Evolutionary conservation across 2,888 invertebrate species (phyloP).

Genomic region (Lasius platythorax): DNA sequence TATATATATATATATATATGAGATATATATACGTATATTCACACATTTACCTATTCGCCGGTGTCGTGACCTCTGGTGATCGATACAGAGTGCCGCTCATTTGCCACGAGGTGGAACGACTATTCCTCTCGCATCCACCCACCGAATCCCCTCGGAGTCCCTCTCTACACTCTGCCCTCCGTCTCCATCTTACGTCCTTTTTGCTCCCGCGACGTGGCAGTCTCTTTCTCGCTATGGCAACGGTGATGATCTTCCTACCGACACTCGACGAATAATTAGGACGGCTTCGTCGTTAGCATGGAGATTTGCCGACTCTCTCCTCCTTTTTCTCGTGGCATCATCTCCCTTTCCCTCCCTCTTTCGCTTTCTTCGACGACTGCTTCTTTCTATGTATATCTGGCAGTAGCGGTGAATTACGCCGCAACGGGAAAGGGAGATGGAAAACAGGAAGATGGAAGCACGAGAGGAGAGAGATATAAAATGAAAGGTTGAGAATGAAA

Average conservation of each 20-base stretch:
- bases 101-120: conserved; percentile 74
- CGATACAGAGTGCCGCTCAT: conserved; percentile 76
- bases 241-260: conserved; percentile 72
- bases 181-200: conserved; percentile 31
- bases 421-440: conserved; percentile 19
- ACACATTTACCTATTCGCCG: conserved; percentile 67
- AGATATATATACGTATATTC: conserved; percentile 42
- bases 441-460: conserved; percentile 50
- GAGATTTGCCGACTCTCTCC: conserved; percentile 74
- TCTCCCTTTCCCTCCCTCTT: conserved; percentile 27
- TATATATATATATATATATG: background rate
- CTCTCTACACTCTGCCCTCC: background rate
- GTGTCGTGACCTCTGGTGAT: conserved; percentile 75
- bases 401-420: conserved; percentile 58
- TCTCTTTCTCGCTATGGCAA: conserved; percentile 38
- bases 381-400: conserved; percentile 19
- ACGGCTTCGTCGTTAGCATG: conserved; percentile 79
- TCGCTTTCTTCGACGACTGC: conserved; percentile 25
- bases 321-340: conserved; percentile 27
- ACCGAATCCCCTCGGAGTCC: background rate
- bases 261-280: conserved; percentile 80
- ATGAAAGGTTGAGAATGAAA: conserved; percentile 63
- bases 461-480: conserved; percentile 63
- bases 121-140: conserved; percentile 46
- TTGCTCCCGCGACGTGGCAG: conserved; percentile 11